Percentiles rank a stretch among this genome's conserved stretches.
These are phyloP conservation scores for Elaeidobius kamerunicus DNA, from an alignment of 2,888 invertebrate genomes.

Conservation along the genomic window DNA sequence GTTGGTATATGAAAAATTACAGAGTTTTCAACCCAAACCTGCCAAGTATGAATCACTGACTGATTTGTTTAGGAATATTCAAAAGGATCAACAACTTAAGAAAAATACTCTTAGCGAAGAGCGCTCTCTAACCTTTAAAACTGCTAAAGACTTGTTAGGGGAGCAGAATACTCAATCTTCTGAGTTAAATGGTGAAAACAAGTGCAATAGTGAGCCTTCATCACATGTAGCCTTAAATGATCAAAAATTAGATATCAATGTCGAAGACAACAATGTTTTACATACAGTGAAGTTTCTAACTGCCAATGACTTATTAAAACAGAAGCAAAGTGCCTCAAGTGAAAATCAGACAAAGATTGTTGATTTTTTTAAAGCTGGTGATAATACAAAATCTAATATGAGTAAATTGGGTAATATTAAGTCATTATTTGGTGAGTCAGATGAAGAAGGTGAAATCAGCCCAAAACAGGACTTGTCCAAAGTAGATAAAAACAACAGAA, in stretches of 20 bases:
- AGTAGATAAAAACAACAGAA: conserved; percentile 18
- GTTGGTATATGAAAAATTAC: conserved; percentile 54
- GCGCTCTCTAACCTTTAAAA: conserved; percentile 29
- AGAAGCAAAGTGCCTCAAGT: conserved; percentile 9
- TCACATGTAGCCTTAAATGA: no score
- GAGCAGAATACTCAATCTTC: conserved; percentile 4
- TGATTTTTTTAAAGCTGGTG: conserved; percentile 26
- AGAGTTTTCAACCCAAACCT: conserved; percentile 54
- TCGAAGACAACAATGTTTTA: no score
- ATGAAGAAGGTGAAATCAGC: conserved; percentile 28
- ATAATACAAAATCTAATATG: conserved; percentile 18
- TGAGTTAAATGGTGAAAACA: not conserved
- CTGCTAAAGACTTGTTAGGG: conserved; percentile 32
- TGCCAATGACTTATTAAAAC: conserved; percentile 32
- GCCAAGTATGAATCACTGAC: conserved; percentile 52
- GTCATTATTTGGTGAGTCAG: conserved; percentile 30
- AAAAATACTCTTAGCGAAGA: conserved; percentile 18
- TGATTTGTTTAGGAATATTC: conserved; percentile 52
- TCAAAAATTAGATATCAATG: no score
- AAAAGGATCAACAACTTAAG: conserved; percentile 41
- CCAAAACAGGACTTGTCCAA: conserved; percentile 9
- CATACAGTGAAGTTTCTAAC: no score
- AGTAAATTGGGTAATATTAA: conserved; percentile 19
- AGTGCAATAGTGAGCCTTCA: no score
- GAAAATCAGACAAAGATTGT: conserved; percentile 25